These are phyloP conservation scores for Chromobotia macracanthus DNA, from an alignment of 2,797 vertebrate species.

Conservation along the genomic window DNA sequence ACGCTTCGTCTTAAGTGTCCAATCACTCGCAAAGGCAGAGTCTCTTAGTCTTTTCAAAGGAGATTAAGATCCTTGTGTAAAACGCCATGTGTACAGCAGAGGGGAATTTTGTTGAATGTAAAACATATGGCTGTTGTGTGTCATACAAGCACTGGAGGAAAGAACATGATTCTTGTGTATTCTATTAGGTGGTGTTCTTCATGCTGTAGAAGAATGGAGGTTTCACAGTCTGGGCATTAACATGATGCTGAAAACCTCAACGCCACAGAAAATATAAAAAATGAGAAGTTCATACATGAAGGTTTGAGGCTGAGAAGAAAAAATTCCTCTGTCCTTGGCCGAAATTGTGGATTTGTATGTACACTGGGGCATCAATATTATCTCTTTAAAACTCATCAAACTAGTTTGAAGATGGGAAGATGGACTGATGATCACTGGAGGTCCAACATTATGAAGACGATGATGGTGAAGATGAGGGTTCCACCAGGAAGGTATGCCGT, in stretches of 20 bases:
- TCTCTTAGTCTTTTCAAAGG: slow-evolving; percentile 39
- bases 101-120: slow-evolving; percentile 44
- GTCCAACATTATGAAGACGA: slow-evolving; percentile 60
- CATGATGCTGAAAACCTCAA: not conserved
- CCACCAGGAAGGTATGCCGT: slow-evolving; percentile 48
- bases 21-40: slow-evolving; percentile 50
- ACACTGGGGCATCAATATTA: slow-evolving; percentile 33
- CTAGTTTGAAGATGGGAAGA: slow-evolving; percentile 25
- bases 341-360: slow-evolving; percentile 47
- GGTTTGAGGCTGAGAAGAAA: slow-evolving; percentile 35
- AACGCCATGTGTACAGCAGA: slow-evolving; percentile 45
- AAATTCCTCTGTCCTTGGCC: slow-evolving; percentile 49
- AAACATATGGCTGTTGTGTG: slow-evolving; percentile 48
- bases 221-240: slow-evolving; percentile 7
- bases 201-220: slow-evolving; percentile 39
- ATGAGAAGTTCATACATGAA: slow-evolving; percentile 46
- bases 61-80: slow-evolving; percentile 47
- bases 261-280: slow-evolving; percentile 34
- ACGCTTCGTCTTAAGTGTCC: slow-evolving; percentile 48
- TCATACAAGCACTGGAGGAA: slow-evolving; percentile 41
- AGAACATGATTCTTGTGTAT: slow-evolving; percentile 35
- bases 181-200: slow-evolving; percentile 38
- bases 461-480: slow-evolving; percentile 46
- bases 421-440: slow-evolving; percentile 67
- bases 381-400: slow-evolving; percentile 39